Evolutionary conservation across 2,888 invertebrate genomes (phyloP), one percentile per base, ranked within the genome.

Genomic region (Yponomeuta sedellus): DNA sequence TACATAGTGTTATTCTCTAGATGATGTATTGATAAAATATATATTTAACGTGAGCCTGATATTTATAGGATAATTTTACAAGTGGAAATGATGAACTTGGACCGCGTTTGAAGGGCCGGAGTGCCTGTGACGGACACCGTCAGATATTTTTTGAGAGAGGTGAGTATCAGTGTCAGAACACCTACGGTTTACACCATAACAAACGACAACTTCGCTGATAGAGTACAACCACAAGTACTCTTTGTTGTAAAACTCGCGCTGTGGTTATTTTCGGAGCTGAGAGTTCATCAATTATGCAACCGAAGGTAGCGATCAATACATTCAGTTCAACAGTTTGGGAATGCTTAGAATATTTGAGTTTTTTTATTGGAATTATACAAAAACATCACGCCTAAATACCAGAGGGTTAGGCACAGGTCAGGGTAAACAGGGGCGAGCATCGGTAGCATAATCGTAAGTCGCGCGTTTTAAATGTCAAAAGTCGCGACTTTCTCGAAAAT

Each of bases 1-100:
- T 19, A 39, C 39, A 59, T 22, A 61, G 61, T 61, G 34, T 61
- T 34, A 73, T 74, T 70, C 59, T 40, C 20, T 63, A 63, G 40
- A 63, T 63, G 69, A 72, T 78, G 75, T 79, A 79, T 74, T 75
- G 12, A 59, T 59, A 59, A 22, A 20, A 8, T 57, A 59, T 22
- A 59, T 12, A 40, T 62, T 40, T 40, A 10, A n/a, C 40, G 40
- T 44, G 63, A 44, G 40, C 44, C 19, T 44, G 62, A 63, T 63
- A n/a, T 61, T 61, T 61, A 16, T 61, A 61, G 22, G n/a, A n/a
- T 25, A 22, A 63, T 63, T 63, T 52, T 63, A 63, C 63, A 63
- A 63, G 63, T 63, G 63, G 10, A 44, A 44, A 63, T 63, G 63
- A 44, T 25, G 20, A 61, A 61, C 34, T 61, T 25, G 34, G 34